Base-by-base conservation (phyloP, 2,888 invertebrate species). In the Axea sp. region DNA sequence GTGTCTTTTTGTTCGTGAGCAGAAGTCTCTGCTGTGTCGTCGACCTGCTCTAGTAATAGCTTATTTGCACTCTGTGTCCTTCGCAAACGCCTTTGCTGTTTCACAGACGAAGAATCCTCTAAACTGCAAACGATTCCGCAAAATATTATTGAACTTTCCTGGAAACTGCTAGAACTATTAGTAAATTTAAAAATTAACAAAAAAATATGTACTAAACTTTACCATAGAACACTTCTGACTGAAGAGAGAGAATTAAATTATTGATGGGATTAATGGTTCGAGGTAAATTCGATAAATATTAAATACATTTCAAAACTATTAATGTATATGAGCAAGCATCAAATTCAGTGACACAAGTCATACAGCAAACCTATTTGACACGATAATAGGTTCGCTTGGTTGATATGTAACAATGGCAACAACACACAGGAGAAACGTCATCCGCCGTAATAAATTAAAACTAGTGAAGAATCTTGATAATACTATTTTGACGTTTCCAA, bases 11-110 rank as follows among this genome's bases (percentile, higher is more conserved):
- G 73, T 17, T 69, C 75, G 12, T 55, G 43, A 8, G 28, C 15
- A 31, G 6, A 17, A 49, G 28, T 24, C 12, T 8, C 14, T 14
- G 37, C 31, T 37, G 31, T 53, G 14, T 53, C 60, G n/a, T 30
- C 37, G 14, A 24, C 24, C 5, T 8, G 3, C 4, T 19, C 53
- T 31, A 49, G 47, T 3, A 41, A 62, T 39, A 72, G 64, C 53
- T 75, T 71, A 60, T 49, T 55, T 49, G 67, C 75, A 62, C 75
- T 75, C 26, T 71, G 75, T 8, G 69, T 75, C 19, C 67, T 15
- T n/a, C 75, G 31, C 5, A 75, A 57, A 8, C 62, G 57, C n/a
- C 37, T 65, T 6, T 57, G 41, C 8, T 65, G 64, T 8, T 17
- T 67, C 31, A 49, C 15, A 11, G 49, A 53, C 5, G 65, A 47